These are phyloP conservation scores for Drosophila maculinotata DNA, from an alignment of 2,888 invertebrate genomes.

Conservation along the genomic window DNA sequence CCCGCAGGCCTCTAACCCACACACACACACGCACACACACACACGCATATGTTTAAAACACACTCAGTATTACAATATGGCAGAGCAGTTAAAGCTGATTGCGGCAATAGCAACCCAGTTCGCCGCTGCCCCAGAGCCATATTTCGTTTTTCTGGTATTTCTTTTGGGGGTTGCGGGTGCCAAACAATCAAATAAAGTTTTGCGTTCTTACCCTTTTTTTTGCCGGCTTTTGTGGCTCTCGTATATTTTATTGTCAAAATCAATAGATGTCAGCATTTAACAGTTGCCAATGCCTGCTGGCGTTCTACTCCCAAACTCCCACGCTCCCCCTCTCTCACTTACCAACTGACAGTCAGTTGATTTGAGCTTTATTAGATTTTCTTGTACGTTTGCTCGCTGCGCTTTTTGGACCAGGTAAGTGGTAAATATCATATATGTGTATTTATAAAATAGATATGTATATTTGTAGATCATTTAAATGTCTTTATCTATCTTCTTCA, in stretches of 20 bases:
- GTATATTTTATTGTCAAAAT: conserved; percentile 67
- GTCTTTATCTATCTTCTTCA: conserved; percentile 15
- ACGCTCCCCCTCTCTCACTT: neutral
- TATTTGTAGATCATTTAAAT: conserved; percentile 18
- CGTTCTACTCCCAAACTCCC: neutral
- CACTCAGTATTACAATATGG: conserved; percentile 43
- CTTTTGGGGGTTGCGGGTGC: conserved; percentile 39
- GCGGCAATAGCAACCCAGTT: conserved; percentile 27
- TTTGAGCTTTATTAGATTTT: conserved; percentile 54
- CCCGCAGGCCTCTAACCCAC: conserved; percentile 21
- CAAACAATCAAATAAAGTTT: conserved; percentile 61
- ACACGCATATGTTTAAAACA: conserved; percentile 9
- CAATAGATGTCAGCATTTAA: conserved; percentile 74
- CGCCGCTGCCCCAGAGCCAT: conserved; percentile 16
- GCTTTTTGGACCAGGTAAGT: conserved; percentile 43
- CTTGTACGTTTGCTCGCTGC: conserved; percentile 7
- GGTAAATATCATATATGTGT: conserved; percentile 15
- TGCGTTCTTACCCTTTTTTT: conserved; percentile 40
- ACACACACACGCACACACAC: conserved; percentile 7
- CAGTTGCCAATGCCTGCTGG: conserved; percentile 63
- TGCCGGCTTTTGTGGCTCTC: conserved; percentile 1
- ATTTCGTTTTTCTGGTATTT: conserved; percentile 4
- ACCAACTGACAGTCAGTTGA: conserved; percentile 27
- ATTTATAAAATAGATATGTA: neutral
- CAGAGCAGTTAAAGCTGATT: conserved; percentile 55